Evolutionary conservation across 1,140 invertebrate species (phyloP).

Genomic region (Babylonia areolata): DNA sequence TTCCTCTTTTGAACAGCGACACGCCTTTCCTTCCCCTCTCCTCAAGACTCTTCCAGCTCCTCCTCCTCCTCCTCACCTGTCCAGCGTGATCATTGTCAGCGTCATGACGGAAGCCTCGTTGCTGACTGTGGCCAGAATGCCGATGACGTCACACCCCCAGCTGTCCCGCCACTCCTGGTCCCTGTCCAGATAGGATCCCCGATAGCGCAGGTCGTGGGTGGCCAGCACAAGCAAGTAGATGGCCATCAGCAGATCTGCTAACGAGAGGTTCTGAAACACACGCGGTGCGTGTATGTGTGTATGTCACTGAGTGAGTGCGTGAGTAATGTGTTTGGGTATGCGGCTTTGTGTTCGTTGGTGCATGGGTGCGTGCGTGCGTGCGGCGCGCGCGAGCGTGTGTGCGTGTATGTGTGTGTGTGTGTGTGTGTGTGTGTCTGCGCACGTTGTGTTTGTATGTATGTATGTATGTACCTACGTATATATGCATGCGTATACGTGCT

Average conservation of each 20-base stretch:
- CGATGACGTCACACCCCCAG: slow-evolving; percentile 73
- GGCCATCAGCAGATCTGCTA: slow-evolving; percentile 88
- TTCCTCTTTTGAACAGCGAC: no score
- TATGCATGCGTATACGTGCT: neutral
- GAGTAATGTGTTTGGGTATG: no score
- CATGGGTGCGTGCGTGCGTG: slow-evolving; percentile 8
- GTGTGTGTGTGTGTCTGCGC: no score
- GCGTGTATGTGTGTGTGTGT: no score
- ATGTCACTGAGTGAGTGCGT: no score
- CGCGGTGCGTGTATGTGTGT: no score
- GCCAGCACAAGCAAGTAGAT: slow-evolving; percentile 85
- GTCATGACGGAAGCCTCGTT: slow-evolving; percentile 84
- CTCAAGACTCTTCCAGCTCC: neutral
- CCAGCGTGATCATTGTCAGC: slow-evolving; percentile 85
- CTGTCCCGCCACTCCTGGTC: slow-evolving; percentile 84
- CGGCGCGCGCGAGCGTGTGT: no score
- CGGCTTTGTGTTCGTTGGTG: neutral
- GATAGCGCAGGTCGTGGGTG: slow-evolving; percentile 81
- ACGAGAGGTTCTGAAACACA: slow-evolving; percentile 80
- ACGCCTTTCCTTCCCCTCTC: no score
- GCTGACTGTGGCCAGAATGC: slow-evolving; percentile 61
- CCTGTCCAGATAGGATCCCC: slow-evolving; percentile 81
- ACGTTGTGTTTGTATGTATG: neutral
- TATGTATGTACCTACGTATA: neutral
- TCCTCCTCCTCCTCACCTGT: slow-evolving; percentile 75